These are phyloP conservation scores for Geotrupes spiniger DNA, from an alignment of 2,888 invertebrate genomes.

Conservation along the genomic window DNA sequence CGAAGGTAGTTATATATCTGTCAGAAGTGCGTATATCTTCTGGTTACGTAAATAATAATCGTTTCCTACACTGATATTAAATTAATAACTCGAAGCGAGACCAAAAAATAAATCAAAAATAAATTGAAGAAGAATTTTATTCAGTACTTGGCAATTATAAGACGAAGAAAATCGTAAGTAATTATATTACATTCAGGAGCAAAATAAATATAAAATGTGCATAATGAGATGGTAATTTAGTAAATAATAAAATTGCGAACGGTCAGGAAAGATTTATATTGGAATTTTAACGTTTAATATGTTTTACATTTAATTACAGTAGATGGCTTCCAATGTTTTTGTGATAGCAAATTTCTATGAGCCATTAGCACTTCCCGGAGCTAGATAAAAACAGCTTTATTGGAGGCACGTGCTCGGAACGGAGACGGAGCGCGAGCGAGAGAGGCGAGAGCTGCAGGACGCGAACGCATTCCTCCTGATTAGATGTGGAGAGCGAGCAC, in stretches of 20 bases:
- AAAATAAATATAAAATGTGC: conserved; percentile 14
- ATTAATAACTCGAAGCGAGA: too few species aligned
- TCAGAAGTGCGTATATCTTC: too few species aligned
- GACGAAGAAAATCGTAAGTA: conserved; percentile 6
- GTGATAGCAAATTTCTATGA: conserved; percentile 24
- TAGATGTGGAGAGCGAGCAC: conserved; percentile 39
- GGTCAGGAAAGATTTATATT: conserved; percentile 18
- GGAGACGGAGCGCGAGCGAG: conserved; percentile 29
- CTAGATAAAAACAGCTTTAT: conserved; percentile 8
- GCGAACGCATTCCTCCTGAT: conserved; percentile 35
- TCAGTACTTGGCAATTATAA: conserved; percentile 3
- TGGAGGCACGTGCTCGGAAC: conserved; percentile 35
- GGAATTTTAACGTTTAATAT: conserved; percentile 23
- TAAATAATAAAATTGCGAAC: conserved; percentile 15
- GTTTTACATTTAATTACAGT: conserved; percentile 28
- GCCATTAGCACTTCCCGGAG: conserved; percentile 26
- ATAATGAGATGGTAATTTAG: conserved; percentile 13
- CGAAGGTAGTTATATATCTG: too few species aligned
- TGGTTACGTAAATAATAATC: too few species aligned
- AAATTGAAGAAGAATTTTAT: too few species aligned
- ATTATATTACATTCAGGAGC: conserved; percentile 13
- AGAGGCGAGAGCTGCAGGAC: conserved; percentile 25
- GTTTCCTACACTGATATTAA: too few species aligned
- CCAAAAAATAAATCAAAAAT: too few species aligned
- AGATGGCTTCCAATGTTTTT: conserved; percentile 28